A percentile compares a stretch with the other conserved stretches of the same genome.
Conservation (phyloP, 2,113 vertebrate genomes). For the Anas platyrhynchos region DNA sequence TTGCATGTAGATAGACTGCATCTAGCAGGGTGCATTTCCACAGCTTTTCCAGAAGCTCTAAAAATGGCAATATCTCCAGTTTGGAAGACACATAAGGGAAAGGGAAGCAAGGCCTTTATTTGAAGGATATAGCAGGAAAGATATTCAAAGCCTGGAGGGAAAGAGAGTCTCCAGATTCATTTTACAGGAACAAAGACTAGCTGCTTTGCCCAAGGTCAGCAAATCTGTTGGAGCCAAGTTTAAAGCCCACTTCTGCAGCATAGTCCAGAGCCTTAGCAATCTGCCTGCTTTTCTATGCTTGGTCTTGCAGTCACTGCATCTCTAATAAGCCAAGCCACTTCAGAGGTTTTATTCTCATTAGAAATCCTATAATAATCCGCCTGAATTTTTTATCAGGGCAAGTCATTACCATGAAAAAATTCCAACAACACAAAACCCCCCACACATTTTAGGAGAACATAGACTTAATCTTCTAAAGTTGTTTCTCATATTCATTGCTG, state of each 20-base stretch:
- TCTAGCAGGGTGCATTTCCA: neutral
- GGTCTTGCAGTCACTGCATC: neutral
- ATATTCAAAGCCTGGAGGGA: neutral
- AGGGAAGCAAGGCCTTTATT: neutral
- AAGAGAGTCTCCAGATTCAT: neutral
- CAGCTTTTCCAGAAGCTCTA: neutral
- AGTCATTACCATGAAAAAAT: neutral
- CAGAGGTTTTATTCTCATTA: neutral
- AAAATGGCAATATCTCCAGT: neutral
- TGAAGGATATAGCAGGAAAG: neutral
- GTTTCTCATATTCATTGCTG: neutral
- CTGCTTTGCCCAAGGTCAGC: neutral
- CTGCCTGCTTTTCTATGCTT: neutral
- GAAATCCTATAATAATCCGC: slow-evolving; percentile 3
- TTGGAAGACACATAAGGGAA: neutral
- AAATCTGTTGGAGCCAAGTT: neutral
- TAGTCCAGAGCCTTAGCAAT: neutral
- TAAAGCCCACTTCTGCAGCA: neutral
- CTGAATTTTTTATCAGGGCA: neutral
- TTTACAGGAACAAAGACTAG: neutral
- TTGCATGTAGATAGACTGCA: neutral
- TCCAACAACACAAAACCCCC: too few species aligned
- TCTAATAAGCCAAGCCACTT: slow-evolving; percentile 18
- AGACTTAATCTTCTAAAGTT: neutral
- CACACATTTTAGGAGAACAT: neutral